These are phyloP conservation scores for Sweltsa coloradensis DNA, from an alignment of 1,140 invertebrate species.

Conservation along the genomic window DNA sequence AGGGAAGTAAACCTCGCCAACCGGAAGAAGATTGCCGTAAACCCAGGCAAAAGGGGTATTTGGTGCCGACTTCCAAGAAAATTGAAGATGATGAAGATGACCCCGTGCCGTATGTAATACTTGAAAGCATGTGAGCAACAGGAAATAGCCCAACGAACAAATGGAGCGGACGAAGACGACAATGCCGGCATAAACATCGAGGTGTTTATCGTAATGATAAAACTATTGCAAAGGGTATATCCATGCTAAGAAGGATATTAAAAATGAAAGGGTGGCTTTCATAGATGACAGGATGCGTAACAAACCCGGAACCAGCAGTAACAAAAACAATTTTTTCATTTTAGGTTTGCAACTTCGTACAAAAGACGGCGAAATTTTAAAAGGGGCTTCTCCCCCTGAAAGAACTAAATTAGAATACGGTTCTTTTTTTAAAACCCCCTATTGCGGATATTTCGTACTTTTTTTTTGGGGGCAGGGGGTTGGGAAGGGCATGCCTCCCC, in stretches of 20 bases:
- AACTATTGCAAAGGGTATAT: neutral
- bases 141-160: conserved; percentile 1
- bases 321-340: neutral
- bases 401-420: neutral
- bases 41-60: neutral
- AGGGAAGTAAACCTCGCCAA: neutral
- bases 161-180: too few relatives aligned
- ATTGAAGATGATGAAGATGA: neutral
- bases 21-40: conserved; percentile 1
- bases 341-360: neutral
- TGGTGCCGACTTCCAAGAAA: neutral
- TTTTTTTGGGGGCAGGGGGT: conserved; percentile 1
- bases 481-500: neutral
- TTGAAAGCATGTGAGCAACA: neutral
- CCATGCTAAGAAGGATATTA: neutral
- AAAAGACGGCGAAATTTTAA: neutral
- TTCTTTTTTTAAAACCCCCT: neutral
- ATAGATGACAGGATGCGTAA: too few relatives aligned
- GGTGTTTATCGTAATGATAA: neutral
- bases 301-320: neutral
- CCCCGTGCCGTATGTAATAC: neutral
- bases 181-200: neutral
- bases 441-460: neutral
- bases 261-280: neutral
- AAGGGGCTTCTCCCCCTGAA: neutral